Base-by-base conservation (phyloP, 2,113 vertebrate species). In the Ondatra zibethicus region DNA sequence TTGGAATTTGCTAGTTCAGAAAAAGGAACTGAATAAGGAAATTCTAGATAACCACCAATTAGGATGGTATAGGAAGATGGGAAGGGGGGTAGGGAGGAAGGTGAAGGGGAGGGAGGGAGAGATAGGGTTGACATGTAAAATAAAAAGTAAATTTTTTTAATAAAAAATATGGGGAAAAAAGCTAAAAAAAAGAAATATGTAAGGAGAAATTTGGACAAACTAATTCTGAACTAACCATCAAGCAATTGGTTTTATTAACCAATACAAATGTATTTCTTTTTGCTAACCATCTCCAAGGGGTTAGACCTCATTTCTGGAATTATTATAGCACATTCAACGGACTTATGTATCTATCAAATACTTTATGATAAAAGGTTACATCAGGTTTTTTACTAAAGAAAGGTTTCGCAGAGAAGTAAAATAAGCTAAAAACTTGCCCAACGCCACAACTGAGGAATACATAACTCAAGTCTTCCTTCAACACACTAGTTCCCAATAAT, bases 341-440 rank as follows among this genome's bases (percentile, higher is more conserved):
- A 87, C 87, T 78, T 89, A 75, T 87, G 12, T 73, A 96, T 81
- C 85, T 94, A 92, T 47, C 55, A 89, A 96, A 42, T 4, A 91
- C 17, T 73, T 94, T 65, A 92, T 87, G 27, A 86, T 84, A 27
- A 90, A 94, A 91, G n/a, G 12, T 65, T 88, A 84, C 36, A 72
- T 23, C 84, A 19, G 61, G 58, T 23, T 58, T 58, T 58, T 58
- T 23, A 58, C 58, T n/a, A 58, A 58, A 58, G 21, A 7, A 58
- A 21, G 88, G 70, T 39, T 72, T 89, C 86, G 5, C 25, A 90
- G 45, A 72, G 50, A 19, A 75, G 14, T 61, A 90, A 95, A 95
- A 93, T 80, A 84, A 1, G 31, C 72, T 82, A 70, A 91, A 65
- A 95, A 88, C 27, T 39, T 82, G 47, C 19, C 76, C 31, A 42